phyloP scores from a whole-genome alignment of 2,113 vertebrate species.

The Peromyscus californicus region DNA sequence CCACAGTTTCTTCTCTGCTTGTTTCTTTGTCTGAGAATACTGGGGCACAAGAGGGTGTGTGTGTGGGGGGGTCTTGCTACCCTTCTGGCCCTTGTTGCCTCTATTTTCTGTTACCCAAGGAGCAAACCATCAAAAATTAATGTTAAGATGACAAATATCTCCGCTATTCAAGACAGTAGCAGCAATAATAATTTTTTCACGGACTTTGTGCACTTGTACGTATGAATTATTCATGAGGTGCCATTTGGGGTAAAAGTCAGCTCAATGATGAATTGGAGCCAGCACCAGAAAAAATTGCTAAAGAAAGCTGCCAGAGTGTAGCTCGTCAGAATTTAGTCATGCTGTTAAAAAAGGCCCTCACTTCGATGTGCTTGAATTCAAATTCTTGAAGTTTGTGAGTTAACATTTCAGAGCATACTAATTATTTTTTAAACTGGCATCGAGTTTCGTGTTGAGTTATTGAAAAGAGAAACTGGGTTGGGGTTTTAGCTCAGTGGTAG shows the following conservation, averaged over 20 bases:
- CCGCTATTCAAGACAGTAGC: slow-evolving; percentile 57
- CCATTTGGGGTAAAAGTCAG: slow-evolving; percentile 65
- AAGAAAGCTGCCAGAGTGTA: neutral
- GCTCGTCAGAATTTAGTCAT: neutral
- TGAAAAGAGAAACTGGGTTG: neutral
- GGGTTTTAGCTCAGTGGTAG: too few species aligned
- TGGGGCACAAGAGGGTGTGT: neutral
- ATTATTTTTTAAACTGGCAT: slow-evolving; percentile 38
- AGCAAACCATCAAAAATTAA: slow-evolving; percentile 74
- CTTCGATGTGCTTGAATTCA: neutral
- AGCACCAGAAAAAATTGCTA: slow-evolving; percentile 41
- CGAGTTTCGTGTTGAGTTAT: slow-evolving; percentile 53
- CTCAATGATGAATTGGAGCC: slow-evolving; percentile 52
- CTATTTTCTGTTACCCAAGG: slow-evolving; percentile 67
- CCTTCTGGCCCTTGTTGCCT: neutral
- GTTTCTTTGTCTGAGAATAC: neutral
- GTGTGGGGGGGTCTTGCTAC: neutral
- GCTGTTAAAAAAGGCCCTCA: neutral
- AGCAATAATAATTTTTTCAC: slow-evolving; percentile 79
- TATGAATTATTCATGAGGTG: slow-evolving; percentile 79
- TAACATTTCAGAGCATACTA: slow-evolving; percentile 15
- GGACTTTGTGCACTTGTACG: slow-evolving; percentile 49
- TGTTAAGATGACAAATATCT: slow-evolving; percentile 68
- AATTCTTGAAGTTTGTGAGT: slow-evolving; percentile 36
- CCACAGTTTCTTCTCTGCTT: neutral